Conservation (phyloP, 1,140 invertebrate species). For the Euborellia annulipes region DNA sequence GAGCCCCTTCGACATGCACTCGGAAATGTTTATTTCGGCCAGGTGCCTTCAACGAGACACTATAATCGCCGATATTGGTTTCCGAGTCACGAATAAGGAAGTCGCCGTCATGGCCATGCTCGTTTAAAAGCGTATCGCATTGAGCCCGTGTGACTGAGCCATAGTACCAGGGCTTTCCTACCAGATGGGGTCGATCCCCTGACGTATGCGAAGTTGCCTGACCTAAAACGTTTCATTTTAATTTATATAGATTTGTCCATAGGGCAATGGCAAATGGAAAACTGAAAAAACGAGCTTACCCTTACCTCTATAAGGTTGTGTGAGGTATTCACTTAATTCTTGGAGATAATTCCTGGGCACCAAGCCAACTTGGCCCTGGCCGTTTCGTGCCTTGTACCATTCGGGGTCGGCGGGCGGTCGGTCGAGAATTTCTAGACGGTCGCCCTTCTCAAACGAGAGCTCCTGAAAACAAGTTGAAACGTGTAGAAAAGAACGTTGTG, state of each 20-base stretch:
- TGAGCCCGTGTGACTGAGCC: slow-evolving; percentile 86
- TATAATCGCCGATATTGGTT: slow-evolving; percentile 96
- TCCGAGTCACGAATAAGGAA: slow-evolving; percentile 97
- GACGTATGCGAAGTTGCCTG: slow-evolving; percentile 13
- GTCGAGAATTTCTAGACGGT: slow-evolving; percentile 87
- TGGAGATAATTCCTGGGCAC: slow-evolving; percentile 95
- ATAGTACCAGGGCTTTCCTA: slow-evolving; percentile 89
- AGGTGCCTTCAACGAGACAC: slow-evolving; percentile 93
- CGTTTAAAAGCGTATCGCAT: slow-evolving; percentile 86
- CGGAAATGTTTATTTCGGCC: slow-evolving; percentile 98
- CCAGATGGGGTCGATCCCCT: slow-evolving; percentile 46
- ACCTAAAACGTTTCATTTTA: slow-evolving; percentile 22
- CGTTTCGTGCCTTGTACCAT: slow-evolving; percentile 93
- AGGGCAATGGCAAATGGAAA: no score
- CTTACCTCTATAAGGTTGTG: slow-evolving; percentile 48
- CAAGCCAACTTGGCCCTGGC: slow-evolving; percentile 76
- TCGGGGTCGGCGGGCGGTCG: slow-evolving; percentile 92
- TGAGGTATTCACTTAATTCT: slow-evolving; percentile 73
- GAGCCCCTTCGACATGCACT: slow-evolving; percentile 84
- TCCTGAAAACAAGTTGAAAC: no score
- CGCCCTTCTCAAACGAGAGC: slow-evolving; percentile 90
- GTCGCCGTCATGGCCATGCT: slow-evolving; percentile 90
- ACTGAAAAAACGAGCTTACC: no score
- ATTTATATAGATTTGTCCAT: no score
- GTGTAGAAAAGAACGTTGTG: no score